These are phyloP conservation scores for Oplegnathus fasciatus DNA, from an alignment of 2,113 vertebrate species.

Conservation along the genomic window DNA sequence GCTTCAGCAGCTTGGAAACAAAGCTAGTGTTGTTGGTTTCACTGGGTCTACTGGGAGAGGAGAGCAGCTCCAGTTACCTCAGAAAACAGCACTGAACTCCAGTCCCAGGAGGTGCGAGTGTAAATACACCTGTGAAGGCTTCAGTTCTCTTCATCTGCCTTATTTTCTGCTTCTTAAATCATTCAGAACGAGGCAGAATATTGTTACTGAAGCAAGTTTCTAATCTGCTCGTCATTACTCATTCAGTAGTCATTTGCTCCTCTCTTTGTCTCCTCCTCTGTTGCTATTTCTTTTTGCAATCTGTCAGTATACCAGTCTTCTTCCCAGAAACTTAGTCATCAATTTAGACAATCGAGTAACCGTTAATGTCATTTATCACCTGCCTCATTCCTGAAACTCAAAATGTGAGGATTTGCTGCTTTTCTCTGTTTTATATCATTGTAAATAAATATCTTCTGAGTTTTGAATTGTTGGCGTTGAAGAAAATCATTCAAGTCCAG, in stretches of 20 bases:
- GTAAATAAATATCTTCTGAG: neutral
- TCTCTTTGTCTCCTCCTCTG: neutral
- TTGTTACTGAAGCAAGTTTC: neutral
- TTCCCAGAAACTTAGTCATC: neutral
- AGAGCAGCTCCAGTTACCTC: constrained; percentile 47
- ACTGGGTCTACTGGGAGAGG: constrained; percentile 45
- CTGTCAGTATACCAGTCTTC: neutral
- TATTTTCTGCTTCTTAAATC: neutral
- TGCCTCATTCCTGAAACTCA: too few relatives aligned
- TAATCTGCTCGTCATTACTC: neutral
- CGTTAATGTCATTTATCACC: neutral
- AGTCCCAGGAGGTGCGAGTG: constrained; percentile 20
- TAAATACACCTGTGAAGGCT: neutral
- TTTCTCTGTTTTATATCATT: neutral
- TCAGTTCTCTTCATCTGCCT: neutral
- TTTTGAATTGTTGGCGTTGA: too few relatives aligned
- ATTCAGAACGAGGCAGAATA: neutral
- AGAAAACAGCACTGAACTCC: constrained; percentile 28
- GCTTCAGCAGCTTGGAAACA: constrained; percentile 29
- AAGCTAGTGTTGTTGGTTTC: constrained; percentile 64
- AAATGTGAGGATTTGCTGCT: neutral
- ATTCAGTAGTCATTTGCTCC: neutral
- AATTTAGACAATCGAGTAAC: neutral
- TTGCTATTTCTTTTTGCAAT: neutral
- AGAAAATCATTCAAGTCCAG: too few relatives aligned